A percentile compares a stretch with the other conserved stretches of the same genome.
Evolutionary conservation across 2,888 invertebrate species (phyloP).

Genomic region (Spatulosminthurus flaviceps): DNA sequence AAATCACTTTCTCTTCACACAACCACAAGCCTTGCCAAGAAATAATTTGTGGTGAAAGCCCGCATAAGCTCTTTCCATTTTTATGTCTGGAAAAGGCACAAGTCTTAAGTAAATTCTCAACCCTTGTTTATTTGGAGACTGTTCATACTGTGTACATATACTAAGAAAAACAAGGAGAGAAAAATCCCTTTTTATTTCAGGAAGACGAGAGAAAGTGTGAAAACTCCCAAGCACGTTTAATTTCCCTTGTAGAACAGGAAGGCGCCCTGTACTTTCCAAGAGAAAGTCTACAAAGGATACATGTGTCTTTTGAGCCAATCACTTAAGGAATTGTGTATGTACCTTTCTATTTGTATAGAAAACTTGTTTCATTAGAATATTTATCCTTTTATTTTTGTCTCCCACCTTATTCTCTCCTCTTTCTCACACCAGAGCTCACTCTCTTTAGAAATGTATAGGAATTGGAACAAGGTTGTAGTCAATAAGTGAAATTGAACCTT

Average conservation of each 20-base stretch:
- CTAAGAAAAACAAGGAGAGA: neutral
- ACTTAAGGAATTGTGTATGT: neutral
- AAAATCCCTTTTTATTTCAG: neutral
- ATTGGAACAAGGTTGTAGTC: too few relatives aligned
- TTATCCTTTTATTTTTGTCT: too few relatives aligned
- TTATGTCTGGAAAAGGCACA: neutral
- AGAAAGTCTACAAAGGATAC: neutral
- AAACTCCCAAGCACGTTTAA: neutral
- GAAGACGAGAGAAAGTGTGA: neutral
- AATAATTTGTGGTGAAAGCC: neutral
- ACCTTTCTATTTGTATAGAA: too few relatives aligned
- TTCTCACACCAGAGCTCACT: too few relatives aligned
- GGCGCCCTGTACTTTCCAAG: neutral
- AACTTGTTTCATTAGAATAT: too few relatives aligned
- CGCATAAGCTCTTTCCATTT: neutral
- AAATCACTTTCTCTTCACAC: too few relatives aligned
- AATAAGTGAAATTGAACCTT: too few relatives aligned
- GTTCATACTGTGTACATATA: too few relatives aligned
- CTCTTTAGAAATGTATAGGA: too few relatives aligned
- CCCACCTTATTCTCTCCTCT: too few relatives aligned
- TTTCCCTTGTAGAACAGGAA: neutral
- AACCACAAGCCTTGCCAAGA: neutral
- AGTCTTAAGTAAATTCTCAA: slow-evolving; percentile 22
- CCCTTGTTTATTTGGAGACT: neutral
- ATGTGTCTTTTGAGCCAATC: neutral